Conservation (phyloP, 1,140 invertebrate genomes). For the Aphaenogaster ashmeadi region DNA sequence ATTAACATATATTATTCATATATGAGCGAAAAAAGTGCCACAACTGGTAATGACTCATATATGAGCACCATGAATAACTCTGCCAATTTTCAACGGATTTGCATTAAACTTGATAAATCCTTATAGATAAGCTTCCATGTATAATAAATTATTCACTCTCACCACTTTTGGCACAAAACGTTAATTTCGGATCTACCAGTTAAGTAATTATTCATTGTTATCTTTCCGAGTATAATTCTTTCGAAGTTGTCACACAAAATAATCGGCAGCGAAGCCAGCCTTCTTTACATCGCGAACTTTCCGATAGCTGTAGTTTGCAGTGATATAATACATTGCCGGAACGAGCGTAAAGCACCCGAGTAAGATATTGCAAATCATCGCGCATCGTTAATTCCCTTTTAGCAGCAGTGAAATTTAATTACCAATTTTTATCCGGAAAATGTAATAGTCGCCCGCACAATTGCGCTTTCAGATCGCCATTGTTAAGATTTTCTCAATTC, state of each 20-base stretch:
- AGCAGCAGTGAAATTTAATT: neutral
- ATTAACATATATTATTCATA: too few relatives aligned
- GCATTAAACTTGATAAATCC: too few relatives aligned
- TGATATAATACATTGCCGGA: conserved; percentile 65
- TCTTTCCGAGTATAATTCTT: conserved; percentile 65
- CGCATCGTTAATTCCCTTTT: neutral
- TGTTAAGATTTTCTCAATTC: neutral
- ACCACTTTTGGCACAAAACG: too few relatives aligned
- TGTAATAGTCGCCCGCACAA: neutral
- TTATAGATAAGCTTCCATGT: too few relatives aligned
- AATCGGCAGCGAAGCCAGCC: conserved; percentile 74
- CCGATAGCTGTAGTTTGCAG: conserved; percentile 79
- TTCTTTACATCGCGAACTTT: conserved; percentile 71
- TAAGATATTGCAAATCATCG: neutral
- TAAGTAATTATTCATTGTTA: conserved; percentile 58
- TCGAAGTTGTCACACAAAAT: conserved; percentile 79
- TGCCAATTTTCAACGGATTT: too few relatives aligned
- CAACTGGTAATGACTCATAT: too few relatives aligned
- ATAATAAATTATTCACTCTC: too few relatives aligned
- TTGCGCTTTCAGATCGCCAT: neutral
- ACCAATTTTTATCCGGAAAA: neutral
- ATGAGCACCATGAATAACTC: too few relatives aligned
- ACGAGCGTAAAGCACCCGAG: conserved; percentile 19
- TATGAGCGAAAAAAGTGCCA: too few relatives aligned
- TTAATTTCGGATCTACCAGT: too few relatives aligned